Conservation (phyloP, 2,797 vertebrate genomes). For the Lepilemur ruficaudatus region DNA sequence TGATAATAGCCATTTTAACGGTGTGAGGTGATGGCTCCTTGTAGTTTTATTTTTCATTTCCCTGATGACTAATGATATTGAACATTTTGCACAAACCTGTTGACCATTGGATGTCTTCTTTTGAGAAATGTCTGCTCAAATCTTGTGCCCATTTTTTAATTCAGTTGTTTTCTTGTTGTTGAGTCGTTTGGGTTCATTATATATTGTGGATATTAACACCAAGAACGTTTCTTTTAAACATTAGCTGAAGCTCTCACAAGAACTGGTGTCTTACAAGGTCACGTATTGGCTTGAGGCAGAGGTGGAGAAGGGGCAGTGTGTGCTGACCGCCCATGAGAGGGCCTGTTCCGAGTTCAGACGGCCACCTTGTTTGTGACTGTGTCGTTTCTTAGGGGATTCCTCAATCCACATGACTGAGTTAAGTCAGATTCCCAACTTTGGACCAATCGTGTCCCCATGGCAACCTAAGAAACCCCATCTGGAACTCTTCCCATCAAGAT, state of each 20-base stretch:
- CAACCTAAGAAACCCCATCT: not conserved
- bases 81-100: too few relatives aligned
- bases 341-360: not conserved
- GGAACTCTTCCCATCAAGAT: not conserved
- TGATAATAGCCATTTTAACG: too few relatives aligned
- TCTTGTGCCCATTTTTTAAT: not conserved
- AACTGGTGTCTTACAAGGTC: not conserved
- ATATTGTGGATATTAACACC: not conserved
- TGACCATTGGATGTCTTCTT: too few relatives aligned
- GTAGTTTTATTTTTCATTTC: too few relatives aligned
- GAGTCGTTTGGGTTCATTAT: not conserved
- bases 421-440: not conserved
- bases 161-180: not conserved
- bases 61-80: too few relatives aligned
- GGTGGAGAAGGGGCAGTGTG: not conserved
- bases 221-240: not conserved
- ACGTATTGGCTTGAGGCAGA: not conserved
- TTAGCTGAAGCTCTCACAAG: too few relatives aligned
- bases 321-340: fast-evolving
- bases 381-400: not conserved
- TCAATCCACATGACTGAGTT: not conserved
- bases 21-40: too few relatives aligned
- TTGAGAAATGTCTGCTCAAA: not conserved
- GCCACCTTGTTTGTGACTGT: not conserved
- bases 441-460: not conserved